Evolutionary conservation across 2,888 invertebrate species (phyloP).

Genomic region (Drosophila formosana): DNA sequence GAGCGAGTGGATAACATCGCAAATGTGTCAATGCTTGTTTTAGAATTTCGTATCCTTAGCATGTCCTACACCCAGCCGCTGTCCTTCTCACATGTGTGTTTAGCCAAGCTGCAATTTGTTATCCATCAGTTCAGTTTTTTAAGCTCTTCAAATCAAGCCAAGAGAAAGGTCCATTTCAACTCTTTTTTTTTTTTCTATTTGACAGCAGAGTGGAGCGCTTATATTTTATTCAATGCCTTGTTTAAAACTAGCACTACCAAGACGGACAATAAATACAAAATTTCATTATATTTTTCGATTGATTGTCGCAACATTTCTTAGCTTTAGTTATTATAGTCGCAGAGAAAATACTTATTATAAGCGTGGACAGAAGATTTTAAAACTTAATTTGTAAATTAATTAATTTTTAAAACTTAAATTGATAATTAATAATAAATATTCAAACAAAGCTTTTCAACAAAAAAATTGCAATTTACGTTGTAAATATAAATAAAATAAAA

Average conservation of each 20-base stretch:
- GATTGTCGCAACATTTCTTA: no score
- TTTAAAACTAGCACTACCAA: neutral
- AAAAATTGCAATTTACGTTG: no score
- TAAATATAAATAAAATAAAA: no score
- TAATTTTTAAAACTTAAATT: no score
- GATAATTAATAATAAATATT: no score
- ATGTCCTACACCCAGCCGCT: slow-evolving; percentile 8
- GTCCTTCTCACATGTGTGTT: slow-evolving; percentile 20
- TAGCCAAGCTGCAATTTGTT: slow-evolving; percentile 61
- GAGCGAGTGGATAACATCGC: slow-evolving; percentile 48
- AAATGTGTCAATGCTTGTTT: slow-evolving; percentile 74
- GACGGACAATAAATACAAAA: no score
- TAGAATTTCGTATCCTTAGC: slow-evolving; percentile 38
- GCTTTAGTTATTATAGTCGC: no score
- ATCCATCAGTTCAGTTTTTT: slow-evolving; percentile 57
- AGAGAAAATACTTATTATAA: neutral
- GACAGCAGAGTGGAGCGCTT: neutral
- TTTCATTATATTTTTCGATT: no score
- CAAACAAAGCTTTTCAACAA: no score
- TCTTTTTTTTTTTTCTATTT: neutral
- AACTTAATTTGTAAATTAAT: no score
- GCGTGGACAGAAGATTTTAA: neutral
- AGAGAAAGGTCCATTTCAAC: neutral
- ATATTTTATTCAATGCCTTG: neutral
- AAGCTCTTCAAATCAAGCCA: slow-evolving; percentile 1